These are phyloP conservation scores for Kryptopterus vitreolus DNA, from an alignment of 2,797 vertebrate genomes.

Conservation along the genomic window DNA sequence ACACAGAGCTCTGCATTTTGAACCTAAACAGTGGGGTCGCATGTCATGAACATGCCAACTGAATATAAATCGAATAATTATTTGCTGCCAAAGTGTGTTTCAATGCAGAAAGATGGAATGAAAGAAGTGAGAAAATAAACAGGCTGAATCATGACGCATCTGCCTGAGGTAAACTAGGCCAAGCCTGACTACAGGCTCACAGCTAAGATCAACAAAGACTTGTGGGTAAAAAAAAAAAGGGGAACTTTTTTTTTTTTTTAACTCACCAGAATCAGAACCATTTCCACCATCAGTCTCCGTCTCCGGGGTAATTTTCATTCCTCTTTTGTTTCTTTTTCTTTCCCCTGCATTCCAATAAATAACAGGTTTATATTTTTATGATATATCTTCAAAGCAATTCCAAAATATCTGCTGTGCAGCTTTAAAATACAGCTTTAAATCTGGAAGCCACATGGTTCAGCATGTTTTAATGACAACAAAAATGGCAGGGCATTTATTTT, in stretches of 20 bases:
- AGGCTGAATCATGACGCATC: conserved; percentile 6
- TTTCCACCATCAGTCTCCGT: background rate
- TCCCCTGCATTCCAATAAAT: background rate
- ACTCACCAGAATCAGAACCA: background rate
- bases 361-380: too few species aligned
- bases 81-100: conserved; percentile 18
- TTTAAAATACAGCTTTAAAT: conserved; percentile 8
- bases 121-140: conserved; percentile 21
- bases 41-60: background rate
- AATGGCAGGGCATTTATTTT: background rate
- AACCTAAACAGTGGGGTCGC: background rate
- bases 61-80: conserved; percentile 25
- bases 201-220: background rate
- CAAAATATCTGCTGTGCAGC: background rate
- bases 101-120: background rate
- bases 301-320: background rate
- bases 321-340: background rate
- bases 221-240: background rate
- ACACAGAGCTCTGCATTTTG: background rate
- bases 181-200: conserved; percentile 3
- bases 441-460: conserved; percentile 9
- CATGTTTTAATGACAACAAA: background rate
- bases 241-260: background rate
- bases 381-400: conserved; percentile 12
- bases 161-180: conserved; percentile 28